Percentiles rank a stretch among this genome's conserved stretches.
phyloP scores from a whole-genome alignment of 2,113 vertebrate genomes.

The Cichladusa arquata region DNA sequence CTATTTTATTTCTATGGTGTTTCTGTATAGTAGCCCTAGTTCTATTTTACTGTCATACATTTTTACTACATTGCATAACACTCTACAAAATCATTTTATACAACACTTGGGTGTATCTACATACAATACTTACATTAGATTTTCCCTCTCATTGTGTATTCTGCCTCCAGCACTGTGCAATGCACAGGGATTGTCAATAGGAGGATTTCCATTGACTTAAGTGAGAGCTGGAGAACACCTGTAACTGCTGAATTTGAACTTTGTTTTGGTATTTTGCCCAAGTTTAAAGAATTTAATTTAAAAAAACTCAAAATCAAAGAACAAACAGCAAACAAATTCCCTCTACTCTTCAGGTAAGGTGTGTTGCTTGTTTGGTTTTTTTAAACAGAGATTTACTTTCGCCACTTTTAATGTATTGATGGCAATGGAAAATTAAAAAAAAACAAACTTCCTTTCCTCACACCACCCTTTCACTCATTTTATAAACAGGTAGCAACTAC shows the following conservation, averaged over 20 bases:
- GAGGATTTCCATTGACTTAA: background rate
- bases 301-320: background rate
- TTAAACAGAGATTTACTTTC: background rate
- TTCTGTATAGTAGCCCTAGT: background rate
- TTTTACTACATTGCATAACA: background rate
- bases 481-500: background rate
- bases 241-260: background rate
- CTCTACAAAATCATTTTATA: background rate
- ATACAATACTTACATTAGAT: background rate
- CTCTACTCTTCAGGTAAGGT: background rate
- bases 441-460: background rate
- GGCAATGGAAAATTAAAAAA: background rate
- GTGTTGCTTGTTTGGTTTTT: background rate
- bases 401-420: background rate
- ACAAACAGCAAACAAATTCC: background rate
- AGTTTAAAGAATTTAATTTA: background rate
- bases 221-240: background rate
- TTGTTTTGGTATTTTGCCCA: background rate
- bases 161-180: background rate
- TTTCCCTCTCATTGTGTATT: background rate
- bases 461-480: background rate
- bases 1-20: background rate
- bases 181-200: background rate
- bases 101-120: background rate
- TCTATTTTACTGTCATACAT: background rate